Evolutionary conservation across 2,888 invertebrate genomes (phyloP), one percentile per base, ranked within the genome.

Genomic region (Dasysyrphus tricinctus): DNA sequence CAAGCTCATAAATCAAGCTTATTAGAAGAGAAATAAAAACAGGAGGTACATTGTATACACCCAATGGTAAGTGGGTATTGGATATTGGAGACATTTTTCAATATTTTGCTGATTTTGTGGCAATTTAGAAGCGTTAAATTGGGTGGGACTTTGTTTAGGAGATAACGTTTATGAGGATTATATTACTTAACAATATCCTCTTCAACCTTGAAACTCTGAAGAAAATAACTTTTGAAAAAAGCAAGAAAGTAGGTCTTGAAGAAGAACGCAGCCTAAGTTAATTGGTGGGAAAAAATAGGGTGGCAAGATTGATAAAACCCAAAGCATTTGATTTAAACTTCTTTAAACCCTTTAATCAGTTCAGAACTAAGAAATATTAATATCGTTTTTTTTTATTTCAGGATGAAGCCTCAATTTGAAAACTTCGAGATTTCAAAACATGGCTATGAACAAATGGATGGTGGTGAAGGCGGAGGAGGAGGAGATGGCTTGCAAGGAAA

Each of bases 401-500:
- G 89, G 44, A 73, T 88, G 6, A 89, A 89, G n/a, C 89, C 89
- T 32, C 88, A 88, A 32, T 89, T 91, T 77, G 92, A 93, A 86
- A 91, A 92, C 67, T 92, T 92, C 37, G 92, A 93, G 88, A 88
- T 89, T 75, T 88, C 89, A 54, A 90, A 90, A 80, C 91, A 92
- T 70, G 92, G 92, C 70, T 92, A 92, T 76, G 92, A 92, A 88
- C 91, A 91, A 82, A 92, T 91, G 91, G 92, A 91, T 56, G 91
- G 91, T 0, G 91, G 89, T 12, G 91, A 91, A 54, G 7, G 89
- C 88, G 86, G 77, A 0, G 67, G 19, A 42, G 69, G 73, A 8
- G 77, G 77, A n/a, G 93, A 92, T 85, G 95, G 94, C 91, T 94
- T 94, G 88, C 91, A 93, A 89, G 95, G 94, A 89, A 82, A 82